phyloP scores from a whole-genome alignment of 2,113 vertebrate species.

The Pedionomus torquatus region DNA sequence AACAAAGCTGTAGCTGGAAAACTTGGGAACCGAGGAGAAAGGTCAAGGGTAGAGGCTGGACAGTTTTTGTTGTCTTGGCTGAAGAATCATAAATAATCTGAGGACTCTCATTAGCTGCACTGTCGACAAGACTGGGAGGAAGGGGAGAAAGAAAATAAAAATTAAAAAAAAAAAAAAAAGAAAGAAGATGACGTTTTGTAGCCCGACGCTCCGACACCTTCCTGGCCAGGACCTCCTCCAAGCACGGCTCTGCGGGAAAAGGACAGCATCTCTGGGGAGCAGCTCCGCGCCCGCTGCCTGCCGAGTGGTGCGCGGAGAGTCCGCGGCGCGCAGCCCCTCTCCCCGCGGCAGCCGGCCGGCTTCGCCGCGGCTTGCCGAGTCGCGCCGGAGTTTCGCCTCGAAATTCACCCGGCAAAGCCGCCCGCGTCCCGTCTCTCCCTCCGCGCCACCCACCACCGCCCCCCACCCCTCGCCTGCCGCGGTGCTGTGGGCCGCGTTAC shows the following conservation, averaged over 20 bases:
- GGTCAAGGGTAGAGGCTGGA: neutral
- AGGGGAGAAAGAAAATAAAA: neutral
- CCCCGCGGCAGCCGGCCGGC: neutral
- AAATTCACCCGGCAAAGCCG: neutral
- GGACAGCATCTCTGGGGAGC: neutral
- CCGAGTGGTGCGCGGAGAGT: neutral
- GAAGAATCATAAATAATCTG: neutral
- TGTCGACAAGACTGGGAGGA: neutral
- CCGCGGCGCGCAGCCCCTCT: neutral
- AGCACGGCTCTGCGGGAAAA: neutral
- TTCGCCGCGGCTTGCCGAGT: neutral
- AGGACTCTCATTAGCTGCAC: neutral
- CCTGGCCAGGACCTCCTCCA: neutral
- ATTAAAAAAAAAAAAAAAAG: too few relatives aligned
- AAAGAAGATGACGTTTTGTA: neutral
- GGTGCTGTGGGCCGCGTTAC: neutral
- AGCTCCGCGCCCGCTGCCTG: neutral
- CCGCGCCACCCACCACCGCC: too few relatives aligned
- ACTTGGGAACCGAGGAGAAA: neutral
- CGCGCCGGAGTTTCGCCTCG: neutral
- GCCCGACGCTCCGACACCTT: neutral
- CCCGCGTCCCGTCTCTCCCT: neutral
- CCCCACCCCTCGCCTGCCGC: neutral
- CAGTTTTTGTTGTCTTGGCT: neutral
- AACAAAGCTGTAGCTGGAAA: neutral